Evolutionary conservation across 2,797 vertebrate species (phyloP).

Genomic region (Dendrocincla tyrannina): DNA sequence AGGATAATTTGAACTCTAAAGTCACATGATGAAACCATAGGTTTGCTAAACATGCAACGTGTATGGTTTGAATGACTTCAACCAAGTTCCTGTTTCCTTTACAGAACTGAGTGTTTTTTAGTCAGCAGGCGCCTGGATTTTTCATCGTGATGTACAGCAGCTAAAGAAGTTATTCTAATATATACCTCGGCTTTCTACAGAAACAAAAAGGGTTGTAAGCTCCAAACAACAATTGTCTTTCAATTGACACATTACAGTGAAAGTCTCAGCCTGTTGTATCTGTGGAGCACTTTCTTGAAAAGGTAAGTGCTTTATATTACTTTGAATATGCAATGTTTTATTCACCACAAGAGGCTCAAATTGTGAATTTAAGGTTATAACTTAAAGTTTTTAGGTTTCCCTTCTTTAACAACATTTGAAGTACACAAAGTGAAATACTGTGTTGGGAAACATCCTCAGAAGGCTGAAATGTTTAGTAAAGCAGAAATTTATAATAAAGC

Average conservation of each 20-base stretch:
- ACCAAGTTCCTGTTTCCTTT: slow-evolving; percentile 38
- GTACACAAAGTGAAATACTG: not conserved
- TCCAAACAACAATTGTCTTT: slow-evolving; percentile 3
- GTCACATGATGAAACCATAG: slow-evolving; percentile 65
- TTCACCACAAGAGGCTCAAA: not conserved
- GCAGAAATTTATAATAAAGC: not conserved
- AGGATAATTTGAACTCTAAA: slow-evolving; percentile 44
- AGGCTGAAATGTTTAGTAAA: not conserved
- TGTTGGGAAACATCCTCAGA: not conserved
- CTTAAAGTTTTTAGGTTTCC: not conserved
- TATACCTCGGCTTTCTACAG: not conserved
- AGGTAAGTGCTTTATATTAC: slow-evolving; percentile 62
- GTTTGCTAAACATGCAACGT: slow-evolving; percentile 46
- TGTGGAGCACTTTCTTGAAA: not conserved
- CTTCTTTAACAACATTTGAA: not conserved
- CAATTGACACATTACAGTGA: not conserved
- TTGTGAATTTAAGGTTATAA: not conserved
- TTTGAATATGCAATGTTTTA: slow-evolving; percentile 27
- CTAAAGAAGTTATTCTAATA: not conserved
- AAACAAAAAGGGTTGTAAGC: not conserved
- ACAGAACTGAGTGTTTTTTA: slow-evolving; percentile 2
- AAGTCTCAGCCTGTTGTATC: not conserved
- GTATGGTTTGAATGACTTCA: slow-evolving; percentile 56
- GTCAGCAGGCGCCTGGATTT: not conserved
- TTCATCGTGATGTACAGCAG: not conserved